Base-by-base conservation (phyloP, 2,113 vertebrate species). In the Pachypanchax playfairii region DNA sequence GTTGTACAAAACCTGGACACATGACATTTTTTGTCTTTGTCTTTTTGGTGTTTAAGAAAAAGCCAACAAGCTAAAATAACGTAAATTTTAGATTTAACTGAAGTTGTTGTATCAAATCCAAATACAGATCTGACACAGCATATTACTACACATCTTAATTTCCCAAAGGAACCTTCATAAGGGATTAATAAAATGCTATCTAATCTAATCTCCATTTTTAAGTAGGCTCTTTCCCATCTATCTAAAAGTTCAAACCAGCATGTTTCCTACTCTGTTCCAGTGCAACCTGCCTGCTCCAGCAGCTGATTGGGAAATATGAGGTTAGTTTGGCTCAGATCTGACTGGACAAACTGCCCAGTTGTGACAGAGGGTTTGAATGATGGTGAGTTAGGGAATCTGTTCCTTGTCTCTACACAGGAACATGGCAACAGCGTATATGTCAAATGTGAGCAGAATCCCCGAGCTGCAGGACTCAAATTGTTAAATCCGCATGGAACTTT, bases 161-260 rank as follows among this genome's bases (percentile, higher is more conserved):
- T n/a, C n/a, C n/a, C n/a, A n/a, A n/a, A n/a, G n/a, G n/a, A n/a
- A n/a, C n/a, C n/a, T n/a, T n/a, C n/a, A n/a, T n/a, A n/a, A n/a
- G n/a, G n/a, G n/a, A n/a, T n/a, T n/a, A n/a, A n/a, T n/a, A n/a
- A n/a, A n/a, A n/a, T n/a, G n/a, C n/a, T n/a, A n/a, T n/a, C n/a
- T n/a, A n/a, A n/a, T n/a, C n/a, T n/a, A n/a, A n/a, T n/a, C n/a
- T n/a, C n/a, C n/a, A n/a, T 80, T 55, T 70, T 50, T 70, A 50
- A 66, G 48, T 6, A 5, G 24, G 29, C 53, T 63, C 65, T 35
- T 62, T 65, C 73, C 74, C 75, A 65, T 75, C 59, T 77, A 61
- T 74, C 55, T 66, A 42, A 66, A 57, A 83, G 83, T 81, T 82
- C 75, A 81, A 82, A 85, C 52, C 85, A 83, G 79, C 79, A 58